phyloP scores from a whole-genome alignment of 2,797 vertebrate genomes.

The Chelidonichthys spinosus region DNA sequence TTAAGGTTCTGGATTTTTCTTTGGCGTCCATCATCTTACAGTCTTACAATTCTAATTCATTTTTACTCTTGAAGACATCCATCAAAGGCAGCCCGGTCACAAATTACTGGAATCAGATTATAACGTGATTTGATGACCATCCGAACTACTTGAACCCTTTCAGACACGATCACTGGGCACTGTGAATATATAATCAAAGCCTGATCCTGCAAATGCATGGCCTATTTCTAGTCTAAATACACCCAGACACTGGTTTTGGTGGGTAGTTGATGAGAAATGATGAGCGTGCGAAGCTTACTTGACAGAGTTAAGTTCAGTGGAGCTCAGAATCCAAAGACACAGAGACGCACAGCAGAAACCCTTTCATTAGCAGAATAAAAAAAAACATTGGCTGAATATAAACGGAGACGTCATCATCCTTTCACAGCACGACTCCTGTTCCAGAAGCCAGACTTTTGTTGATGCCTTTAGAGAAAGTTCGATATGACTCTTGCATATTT shows the following conservation, averaged over 20 bases:
- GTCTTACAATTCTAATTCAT: conserved; percentile 2
- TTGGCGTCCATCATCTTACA: conserved; percentile 10
- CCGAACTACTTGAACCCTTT: no score
- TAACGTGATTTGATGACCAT: neutral
- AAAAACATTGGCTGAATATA: neutral
- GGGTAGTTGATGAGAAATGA: neutral
- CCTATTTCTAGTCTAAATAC: neutral
- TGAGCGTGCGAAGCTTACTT: neutral
- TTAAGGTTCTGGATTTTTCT: neutral
- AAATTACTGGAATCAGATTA: neutral
- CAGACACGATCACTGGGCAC: neutral
- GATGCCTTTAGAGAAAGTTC: conserved; percentile 5
- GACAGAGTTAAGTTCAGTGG: neutral
- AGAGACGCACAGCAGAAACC: neutral
- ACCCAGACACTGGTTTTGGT: neutral
- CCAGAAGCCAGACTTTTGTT: neutral
- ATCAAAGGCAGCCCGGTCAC: neutral
- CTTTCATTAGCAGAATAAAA: neutral
- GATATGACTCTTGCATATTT: neutral
- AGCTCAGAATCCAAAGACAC: neutral
- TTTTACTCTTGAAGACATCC: neutral
- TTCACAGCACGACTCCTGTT: conserved; percentile 11
- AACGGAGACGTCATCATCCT: neutral
- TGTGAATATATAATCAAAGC: neutral
- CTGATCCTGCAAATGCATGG: neutral